A percentile compares a stretch with the other conserved stretches of the same genome.
Conservation (phyloP, 2,797 vertebrate species). For the Chelonia mydas region DNA sequence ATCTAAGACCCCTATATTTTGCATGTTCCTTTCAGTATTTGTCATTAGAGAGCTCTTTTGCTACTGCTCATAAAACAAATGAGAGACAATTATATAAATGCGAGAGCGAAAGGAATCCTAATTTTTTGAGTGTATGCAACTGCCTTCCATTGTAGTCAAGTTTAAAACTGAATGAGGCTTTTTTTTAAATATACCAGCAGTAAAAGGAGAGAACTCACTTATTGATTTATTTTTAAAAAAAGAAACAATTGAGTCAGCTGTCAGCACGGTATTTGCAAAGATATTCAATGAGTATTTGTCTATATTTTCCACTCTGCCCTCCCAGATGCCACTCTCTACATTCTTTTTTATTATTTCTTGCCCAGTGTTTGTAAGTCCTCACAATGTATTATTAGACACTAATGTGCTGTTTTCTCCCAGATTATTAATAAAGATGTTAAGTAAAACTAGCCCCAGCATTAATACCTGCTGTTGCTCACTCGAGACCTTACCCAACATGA, state of each 20-base stretch:
- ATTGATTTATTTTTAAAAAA: not conserved
- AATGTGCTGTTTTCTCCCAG: not conserved
- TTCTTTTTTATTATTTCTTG: fast-evolving
- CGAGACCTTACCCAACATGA: not conserved
- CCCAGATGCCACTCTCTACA: not conserved
- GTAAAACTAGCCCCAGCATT: not conserved
- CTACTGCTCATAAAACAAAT: not conserved
- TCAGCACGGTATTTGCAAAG: not conserved
- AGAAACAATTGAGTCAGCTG: not conserved
- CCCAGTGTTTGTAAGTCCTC: not conserved
- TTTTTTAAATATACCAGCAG: not conserved
- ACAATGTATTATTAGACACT: not conserved
- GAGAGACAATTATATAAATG: not conserved
- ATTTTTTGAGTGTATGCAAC: not conserved
- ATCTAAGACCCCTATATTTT: not conserved
- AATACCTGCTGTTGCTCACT: not conserved
- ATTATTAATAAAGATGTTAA: not conserved
- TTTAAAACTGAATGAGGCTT: not conserved
- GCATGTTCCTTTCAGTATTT: not conserved
- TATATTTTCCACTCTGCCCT: not conserved
- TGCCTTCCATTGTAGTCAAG: not conserved
- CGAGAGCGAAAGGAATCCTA: not conserved
- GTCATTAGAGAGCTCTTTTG: not conserved
- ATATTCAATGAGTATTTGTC: not conserved
- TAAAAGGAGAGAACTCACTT: not conserved